A percentile compares a stretch with the other conserved stretches of the same genome.
These are phyloP conservation scores for Cynoglossus semilaevis DNA, from an alignment of 2,113 vertebrate genomes.

Conservation along the genomic window DNA sequence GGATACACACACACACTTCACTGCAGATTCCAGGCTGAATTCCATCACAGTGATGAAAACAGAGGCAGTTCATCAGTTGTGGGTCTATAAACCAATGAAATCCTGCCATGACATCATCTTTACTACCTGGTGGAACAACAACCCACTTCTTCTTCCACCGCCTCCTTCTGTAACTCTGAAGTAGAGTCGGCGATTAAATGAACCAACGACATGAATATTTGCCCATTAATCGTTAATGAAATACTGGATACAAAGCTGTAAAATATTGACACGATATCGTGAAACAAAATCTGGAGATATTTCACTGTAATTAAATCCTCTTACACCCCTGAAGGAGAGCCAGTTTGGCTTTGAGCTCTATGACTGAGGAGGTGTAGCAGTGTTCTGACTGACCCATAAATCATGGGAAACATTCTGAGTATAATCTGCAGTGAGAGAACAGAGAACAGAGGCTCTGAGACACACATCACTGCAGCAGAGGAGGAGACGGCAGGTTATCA, in stretches of 20 bases:
- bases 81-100: slow-evolving; percentile 29
- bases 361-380: slow-evolving; percentile 53
- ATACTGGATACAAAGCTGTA: too few relatives aligned
- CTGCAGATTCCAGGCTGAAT: slow-evolving; percentile 40
- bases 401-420: slow-evolving; percentile 18
- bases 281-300: too few relatives aligned
- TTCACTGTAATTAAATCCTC: slow-evolving; percentile 5
- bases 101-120: slow-evolving; percentile 34
- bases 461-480: not conserved
- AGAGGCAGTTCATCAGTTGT: slow-evolving; percentile 4
- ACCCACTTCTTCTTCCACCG: too few relatives aligned
- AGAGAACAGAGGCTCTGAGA: not conserved
- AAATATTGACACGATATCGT: too few relatives aligned
- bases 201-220: too few relatives aligned
- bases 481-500: slow-evolving; percentile 17
- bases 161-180: too few relatives aligned
- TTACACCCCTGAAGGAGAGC: slow-evolving; percentile 36
- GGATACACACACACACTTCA: slow-evolving; percentile 17
- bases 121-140: not conserved
- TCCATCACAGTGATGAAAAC: slow-evolving; percentile 38
- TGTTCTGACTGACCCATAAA: slow-evolving; percentile 41
- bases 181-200: too few relatives aligned
- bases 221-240: too few relatives aligned
- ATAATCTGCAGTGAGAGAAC: slow-evolving; percentile 44
- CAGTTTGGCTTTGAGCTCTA: slow-evolving; percentile 15